phyloP scores from a whole-genome alignment of 2,888 invertebrate species.

The Epinotia nisella region DNA sequence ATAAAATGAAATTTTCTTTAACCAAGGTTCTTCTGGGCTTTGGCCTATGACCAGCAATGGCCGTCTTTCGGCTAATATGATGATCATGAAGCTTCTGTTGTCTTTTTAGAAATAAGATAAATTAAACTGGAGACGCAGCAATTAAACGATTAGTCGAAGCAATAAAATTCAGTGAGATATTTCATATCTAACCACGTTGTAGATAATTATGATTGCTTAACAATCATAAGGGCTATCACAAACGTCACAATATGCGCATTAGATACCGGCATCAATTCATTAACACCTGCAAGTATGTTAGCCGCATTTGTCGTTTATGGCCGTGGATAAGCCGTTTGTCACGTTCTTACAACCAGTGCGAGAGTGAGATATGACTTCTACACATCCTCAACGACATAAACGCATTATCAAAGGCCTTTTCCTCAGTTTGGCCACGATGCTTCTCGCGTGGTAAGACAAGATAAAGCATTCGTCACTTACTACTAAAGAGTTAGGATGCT shows the following conservation, averaged over 20 bases:
- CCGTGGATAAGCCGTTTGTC: not conserved
- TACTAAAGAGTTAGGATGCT: too few relatives aligned
- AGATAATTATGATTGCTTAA: slow-evolving; percentile 2
- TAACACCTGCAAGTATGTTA: slow-evolving; percentile 25
- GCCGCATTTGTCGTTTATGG: not conserved
- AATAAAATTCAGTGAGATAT: not conserved
- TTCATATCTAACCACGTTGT: slow-evolving; percentile 1
- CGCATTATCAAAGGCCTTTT: not conserved
- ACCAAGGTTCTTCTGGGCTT: too few relatives aligned
- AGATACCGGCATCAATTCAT: slow-evolving; percentile 24
- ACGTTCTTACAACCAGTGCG: not conserved
- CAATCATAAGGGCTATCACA: slow-evolving; percentile 24
- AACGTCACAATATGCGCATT: slow-evolving; percentile 40
- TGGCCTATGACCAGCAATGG: too few relatives aligned
- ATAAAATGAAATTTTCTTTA: not conserved
- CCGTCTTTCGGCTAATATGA: too few relatives aligned
- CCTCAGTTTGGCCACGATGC: not conserved
- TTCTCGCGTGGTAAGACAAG: too few relatives aligned
- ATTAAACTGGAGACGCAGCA: not conserved
- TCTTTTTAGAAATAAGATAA: slow-evolving; percentile 1
- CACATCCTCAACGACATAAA: not conserved
- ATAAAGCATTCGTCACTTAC: too few relatives aligned
- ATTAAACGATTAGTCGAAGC: not conserved
- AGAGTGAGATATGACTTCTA: not conserved
- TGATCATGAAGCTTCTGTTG: not conserved